Base-by-base conservation (phyloP, 2,888 invertebrate species). In the Teinopalpus imperialis region DNA sequence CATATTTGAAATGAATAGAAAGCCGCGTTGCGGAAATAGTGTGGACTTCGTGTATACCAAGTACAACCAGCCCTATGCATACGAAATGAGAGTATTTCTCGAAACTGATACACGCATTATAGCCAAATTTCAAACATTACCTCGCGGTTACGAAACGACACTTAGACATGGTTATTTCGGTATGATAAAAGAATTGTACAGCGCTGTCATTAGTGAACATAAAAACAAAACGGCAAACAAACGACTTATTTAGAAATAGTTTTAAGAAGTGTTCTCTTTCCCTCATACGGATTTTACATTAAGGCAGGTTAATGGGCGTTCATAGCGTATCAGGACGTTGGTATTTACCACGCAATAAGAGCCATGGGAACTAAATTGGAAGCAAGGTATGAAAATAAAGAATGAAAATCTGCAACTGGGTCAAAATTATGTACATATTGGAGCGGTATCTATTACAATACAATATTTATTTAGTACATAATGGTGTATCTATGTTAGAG, bases 391-490 rank as follows among this genome's bases (percentile, higher is more conserved):
- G 2, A 54, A 58, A 66, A 68, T 66, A 52, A 56, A 55, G 63
- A 53, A 61, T 66, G 66, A 69, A 72, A 69, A 68, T 69, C 52
- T 64, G 66, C 53, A 78, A 70, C 59, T 73, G 54, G 74, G 76
- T 72, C 74, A 74, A 74, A 78, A 76, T 77, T 67, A 76, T 79
- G 69, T 80, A 69, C 69, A 54, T 79, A 69, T 67, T 52, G 55
- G 58, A 63, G 69, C 61, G 63, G 67, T 64, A 78, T 76, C 70
- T 81, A 78, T 80, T 74, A 68, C 67, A 74, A 70, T 78, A 81
- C 75, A 81, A 79, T 86, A 86, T 86, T 86, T 87, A 79, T 85
- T 82, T 83, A 85, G 79, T 85, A 88, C 73, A 87, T 87, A 87
- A 81, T 78, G 78, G 72, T 81, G 71, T 83, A 83, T 81, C 78